Base-by-base conservation (phyloP, 30 jellyfish, hydroid and myxozoan genomes). In the Haliclystus octoradiatus region DNA sequence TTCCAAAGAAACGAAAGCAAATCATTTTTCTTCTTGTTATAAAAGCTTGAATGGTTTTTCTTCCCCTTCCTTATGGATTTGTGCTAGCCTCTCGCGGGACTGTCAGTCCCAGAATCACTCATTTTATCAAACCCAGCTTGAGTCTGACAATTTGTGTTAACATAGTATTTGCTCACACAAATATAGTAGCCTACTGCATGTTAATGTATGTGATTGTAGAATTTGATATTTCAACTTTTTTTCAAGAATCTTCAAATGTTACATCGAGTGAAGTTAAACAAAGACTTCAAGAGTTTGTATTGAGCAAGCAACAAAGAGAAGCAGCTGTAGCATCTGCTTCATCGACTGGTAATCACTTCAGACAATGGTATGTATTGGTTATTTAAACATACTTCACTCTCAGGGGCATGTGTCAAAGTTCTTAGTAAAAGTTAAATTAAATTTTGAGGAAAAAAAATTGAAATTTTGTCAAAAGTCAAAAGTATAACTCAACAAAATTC, bases 301-400 rank as follows among this genome's bases (percentile, higher is more conserved):
- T 79, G 74, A 79, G 71, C 62, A 79, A 79, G 66, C 93, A 79
- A 71, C 93, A 79, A 52, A 70, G 93, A 31, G 93, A 79, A 71
- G 93, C 93, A 33, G 93, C 93, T 69, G 75, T 79, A 19, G 93
- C 93, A 7, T 79, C 93, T 1, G 93, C 93, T 40, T 69, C 93
- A 9, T 83, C 68, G 1, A 64, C 93, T 22, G 83, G 71, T 32
- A 83, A 79, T 50, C 83, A 80, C 32, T 79, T 79, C 52, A 46
- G 93, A 63, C 84, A 71, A 35, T 79, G 93, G 93, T 79, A 51
- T 65, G 75, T n/a, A n/a, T n/a, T n/a, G n/a, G n/a, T n/a, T n/a
- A n/a, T n/a, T n/a, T n/a, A n/a, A n/a, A n/a, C n/a, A n/a, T n/a
- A n/a, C n/a, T n/a, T n/a, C n/a, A n/a, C n/a, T n/a, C n/a, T n/a